Percentiles rank a stretch among this genome's conserved stretches.
These are phyloP conservation scores for Tetrao urogallus DNA, from an alignment of 2,113 vertebrate genomes.

Conservation along the genomic window DNA sequence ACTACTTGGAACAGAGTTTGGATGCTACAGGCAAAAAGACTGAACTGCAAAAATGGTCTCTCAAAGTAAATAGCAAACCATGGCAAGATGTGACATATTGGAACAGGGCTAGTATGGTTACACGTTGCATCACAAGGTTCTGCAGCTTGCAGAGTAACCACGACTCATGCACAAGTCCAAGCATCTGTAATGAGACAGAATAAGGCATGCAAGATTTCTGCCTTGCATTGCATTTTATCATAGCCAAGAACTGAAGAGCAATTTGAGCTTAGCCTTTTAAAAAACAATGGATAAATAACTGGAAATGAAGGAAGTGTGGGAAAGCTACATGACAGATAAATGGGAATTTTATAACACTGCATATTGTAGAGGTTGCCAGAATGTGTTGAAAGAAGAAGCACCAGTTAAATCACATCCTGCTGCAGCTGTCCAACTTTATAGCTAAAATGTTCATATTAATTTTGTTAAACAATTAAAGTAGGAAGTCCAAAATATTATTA, in stretches of 20 bases:
- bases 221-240: not conserved
- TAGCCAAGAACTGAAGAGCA: not conserved
- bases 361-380: conserved; percentile 28
- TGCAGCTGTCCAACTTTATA: conserved; percentile 49
- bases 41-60: not conserved
- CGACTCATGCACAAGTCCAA: not conserved
- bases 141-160: not conserved
- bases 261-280: not conserved
- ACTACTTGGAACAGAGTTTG: not conserved
- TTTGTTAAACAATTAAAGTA: conserved; percentile 74
- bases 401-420: conserved; percentile 49
- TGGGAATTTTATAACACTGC: not conserved
- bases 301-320: not conserved
- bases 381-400: conserved; percentile 12
- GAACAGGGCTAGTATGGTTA: not conserved
- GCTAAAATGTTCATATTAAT: conserved; percentile 63
- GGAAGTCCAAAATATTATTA: conserved; percentile 75
- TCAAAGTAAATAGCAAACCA: rapidly evolving
- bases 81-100: not conserved
- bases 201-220: not conserved
- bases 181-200: not conserved
- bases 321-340: not conserved
- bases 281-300: not conserved
- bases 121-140: not conserved
- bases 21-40: not conserved